Base-by-base conservation (phyloP, 2,888 invertebrate species). In the Synanthedon formicaeformis region DNA sequence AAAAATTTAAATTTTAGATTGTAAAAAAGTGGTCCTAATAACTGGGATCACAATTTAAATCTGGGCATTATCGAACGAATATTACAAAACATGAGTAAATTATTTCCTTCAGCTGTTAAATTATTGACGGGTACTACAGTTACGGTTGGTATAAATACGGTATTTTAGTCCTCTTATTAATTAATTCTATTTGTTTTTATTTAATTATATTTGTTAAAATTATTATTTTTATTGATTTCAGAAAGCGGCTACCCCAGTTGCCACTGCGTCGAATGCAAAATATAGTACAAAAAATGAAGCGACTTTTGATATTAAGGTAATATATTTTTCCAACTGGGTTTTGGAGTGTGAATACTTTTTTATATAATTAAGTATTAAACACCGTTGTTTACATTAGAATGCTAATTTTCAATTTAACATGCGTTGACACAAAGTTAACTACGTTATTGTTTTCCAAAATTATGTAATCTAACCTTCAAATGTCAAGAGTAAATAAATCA, bases 251-350 rank as follows among this genome's bases (percentile, higher is more conserved):
- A 69, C 70, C 56, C 82, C 83, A 56, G 73, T 69, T 57, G 66
- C 69, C 50, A 57, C 71, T 48, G 65, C 73, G n/a, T 63, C 75
- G 53, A 90, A 88, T 61, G 84, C 82, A 58, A 90, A 89, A 64
- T 92, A 90, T 71, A 84, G 85, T 64, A 80, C 83, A 60, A 89
- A 89, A 57, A 89, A 89, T 6, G 91, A 92, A 73, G 90, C 90
- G 5, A 79, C 82, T 11, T 91, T 91, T 65, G 91, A 91, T 75
- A 89, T 90, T 10, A 86, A 90, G 85, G 90, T 90, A 70, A 57
- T 27, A n/a, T 41, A 41, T 40, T 48, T 53, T 51, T 51, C 40
- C 40, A 4, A 41, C 34, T 10, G 10, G 0, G 2, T 34, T 34
- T 34, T 34, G 5, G 34, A 8, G 8, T 34, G 34, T 10, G 10